Conservation (phyloP, 2,888 invertebrate genomes). For the Anarsia innoxiella region DNA sequence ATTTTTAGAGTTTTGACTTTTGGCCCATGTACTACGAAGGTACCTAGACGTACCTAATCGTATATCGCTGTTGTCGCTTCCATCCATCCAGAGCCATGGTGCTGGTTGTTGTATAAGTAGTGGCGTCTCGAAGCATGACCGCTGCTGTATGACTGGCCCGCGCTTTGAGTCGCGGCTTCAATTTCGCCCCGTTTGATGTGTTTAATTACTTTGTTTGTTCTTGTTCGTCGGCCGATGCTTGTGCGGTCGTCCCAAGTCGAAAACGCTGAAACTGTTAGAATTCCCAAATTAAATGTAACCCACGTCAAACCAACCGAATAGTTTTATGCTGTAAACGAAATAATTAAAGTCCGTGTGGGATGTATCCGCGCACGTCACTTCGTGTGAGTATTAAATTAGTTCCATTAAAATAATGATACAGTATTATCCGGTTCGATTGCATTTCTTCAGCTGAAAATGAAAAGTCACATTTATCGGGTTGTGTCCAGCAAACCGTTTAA, state of each 20-base stretch:
- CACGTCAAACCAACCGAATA: conserved; percentile 67
- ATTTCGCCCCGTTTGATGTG: conserved; percentile 70
- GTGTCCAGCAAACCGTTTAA: no score
- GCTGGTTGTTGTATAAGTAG: no score
- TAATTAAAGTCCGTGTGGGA: conserved; percentile 42
- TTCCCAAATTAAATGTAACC: conserved; percentile 70
- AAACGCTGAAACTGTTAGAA: conserved; percentile 64
- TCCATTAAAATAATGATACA: conserved; percentile 13
- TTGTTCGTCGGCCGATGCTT: conserved; percentile 58
- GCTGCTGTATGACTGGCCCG: conserved; percentile 11
- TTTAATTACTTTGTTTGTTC: conserved; percentile 75
- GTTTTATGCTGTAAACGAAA: conserved; percentile 61
- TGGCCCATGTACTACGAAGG: no score
- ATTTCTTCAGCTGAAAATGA: conserved; percentile 3
- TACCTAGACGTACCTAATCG: no score
- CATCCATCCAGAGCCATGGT: no score
- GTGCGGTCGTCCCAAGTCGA: conserved; percentile 66
- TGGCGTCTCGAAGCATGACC: conserved; percentile 14
- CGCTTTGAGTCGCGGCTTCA: conserved; percentile 60
- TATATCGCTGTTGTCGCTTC: no score
- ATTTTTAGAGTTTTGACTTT: no score
- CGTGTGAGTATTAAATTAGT: conserved; percentile 11
- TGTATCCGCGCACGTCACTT: conserved; percentile 8
- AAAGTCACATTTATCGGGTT: no score
- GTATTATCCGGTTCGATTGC: neutral